A percentile compares a stretch with the other conserved stretches of the same genome.
phyloP scores from a whole-genome alignment of 2,888 invertebrate species.

The Megaustenia siamemsis region DNA sequence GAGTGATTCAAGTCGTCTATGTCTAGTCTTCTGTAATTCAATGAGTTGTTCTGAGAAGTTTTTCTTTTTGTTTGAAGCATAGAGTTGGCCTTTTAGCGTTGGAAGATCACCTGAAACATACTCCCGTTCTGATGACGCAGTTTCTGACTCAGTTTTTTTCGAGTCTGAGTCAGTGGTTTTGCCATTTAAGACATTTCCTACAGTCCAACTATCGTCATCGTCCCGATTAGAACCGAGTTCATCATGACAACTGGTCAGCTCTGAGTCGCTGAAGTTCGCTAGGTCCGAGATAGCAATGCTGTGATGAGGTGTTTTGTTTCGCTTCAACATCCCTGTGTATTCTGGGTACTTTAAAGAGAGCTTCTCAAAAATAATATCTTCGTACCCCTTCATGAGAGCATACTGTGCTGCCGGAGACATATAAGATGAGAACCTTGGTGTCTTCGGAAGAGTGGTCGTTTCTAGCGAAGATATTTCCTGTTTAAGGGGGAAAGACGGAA shows the following conservation, averaged over 20 bases:
- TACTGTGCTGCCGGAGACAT: conserved; percentile 77
- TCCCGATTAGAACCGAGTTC: neutral
- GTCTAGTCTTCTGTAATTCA: neutral
- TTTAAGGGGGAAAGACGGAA: too few relatives aligned
- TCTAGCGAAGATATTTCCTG: too few relatives aligned
- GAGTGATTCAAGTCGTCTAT: neutral
- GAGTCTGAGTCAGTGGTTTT: too few relatives aligned
- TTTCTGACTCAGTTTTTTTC: neutral
- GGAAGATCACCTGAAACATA: neutral
- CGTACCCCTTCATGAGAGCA: conserved; percentile 77
- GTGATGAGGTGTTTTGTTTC: conserved; percentile 66
- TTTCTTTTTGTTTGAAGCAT: neutral
- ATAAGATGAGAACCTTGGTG: conserved; percentile 74
- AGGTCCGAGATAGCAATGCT: conserved; percentile 46
- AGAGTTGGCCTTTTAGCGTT: too few relatives aligned
- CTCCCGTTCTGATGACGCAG: neutral
- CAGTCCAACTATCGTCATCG: too few relatives aligned
- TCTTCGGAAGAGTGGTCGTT: conserved; percentile 65
- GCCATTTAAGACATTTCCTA: neutral
- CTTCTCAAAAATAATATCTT: conserved; percentile 71
- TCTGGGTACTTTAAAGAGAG: conserved; percentile 65
- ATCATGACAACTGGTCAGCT: neutral
- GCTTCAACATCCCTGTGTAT: conserved; percentile 59
- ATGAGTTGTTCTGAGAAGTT: neutral
- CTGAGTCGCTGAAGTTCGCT: neutral